A percentile compares a stretch with the other conserved stretches of the same genome.
Conservation (phyloP, 2,113 vertebrate genomes). For the Ginglymostoma cirratum region DNA sequence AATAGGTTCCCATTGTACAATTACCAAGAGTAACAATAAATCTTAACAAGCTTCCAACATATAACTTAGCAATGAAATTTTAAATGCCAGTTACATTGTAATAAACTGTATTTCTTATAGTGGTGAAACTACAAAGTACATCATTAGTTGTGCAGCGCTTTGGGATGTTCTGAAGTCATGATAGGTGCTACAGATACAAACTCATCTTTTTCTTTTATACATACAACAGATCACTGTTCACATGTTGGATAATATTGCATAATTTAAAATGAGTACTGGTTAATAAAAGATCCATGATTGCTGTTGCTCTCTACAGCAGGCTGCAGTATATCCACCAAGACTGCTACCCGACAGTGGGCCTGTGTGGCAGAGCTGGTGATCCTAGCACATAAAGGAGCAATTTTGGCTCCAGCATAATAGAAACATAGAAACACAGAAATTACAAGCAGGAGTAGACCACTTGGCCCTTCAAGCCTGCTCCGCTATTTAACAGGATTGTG, state of each 20-base stretch:
- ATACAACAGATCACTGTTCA: not conserved
- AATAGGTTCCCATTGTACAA: not conserved
- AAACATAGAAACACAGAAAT: too few species aligned
- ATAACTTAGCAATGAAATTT: not conserved
- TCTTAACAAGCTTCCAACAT: not conserved
- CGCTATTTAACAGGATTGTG: too few species aligned
- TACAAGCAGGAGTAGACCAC: too few species aligned
- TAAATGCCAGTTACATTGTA: not conserved
- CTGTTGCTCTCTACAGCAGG: not conserved
- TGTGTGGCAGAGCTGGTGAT: not conserved
- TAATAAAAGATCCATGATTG: not conserved
- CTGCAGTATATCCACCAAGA: not conserved
- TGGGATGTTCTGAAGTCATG: not conserved
- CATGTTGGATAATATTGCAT: not conserved
- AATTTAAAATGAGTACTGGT: not conserved
- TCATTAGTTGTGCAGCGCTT: not conserved
- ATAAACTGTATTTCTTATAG: not conserved
- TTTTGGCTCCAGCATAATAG: not conserved
- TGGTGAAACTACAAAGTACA: not conserved
- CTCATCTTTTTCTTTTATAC: not conserved
- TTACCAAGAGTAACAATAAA: not conserved
- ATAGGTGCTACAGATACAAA: not conserved
- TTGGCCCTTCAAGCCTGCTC: too few species aligned
- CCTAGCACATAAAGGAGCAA: not conserved
- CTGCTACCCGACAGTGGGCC: not conserved